Evolutionary conservation across 2,888 invertebrate genomes (phyloP), one percentile per base, ranked within the genome.

Genomic region (Steromphala cineraria): DNA sequence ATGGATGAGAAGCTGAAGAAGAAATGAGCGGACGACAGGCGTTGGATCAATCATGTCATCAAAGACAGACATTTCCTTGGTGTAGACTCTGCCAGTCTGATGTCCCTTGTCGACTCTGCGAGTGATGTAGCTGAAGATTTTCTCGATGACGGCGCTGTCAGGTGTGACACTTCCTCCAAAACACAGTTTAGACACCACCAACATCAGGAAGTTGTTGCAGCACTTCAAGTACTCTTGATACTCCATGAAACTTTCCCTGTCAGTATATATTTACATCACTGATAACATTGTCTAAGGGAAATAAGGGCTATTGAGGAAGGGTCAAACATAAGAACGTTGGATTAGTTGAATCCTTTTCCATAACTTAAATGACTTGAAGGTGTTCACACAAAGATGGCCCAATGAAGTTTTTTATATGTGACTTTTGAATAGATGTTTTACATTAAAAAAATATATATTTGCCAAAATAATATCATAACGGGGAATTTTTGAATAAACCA

Each of bases 11-110:
- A 89, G 86, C 79, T 91, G 89, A 24, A 91, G 86, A 31, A 91
- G 82, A 76, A 90, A 89, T 3, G 89, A 90, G 31, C 91, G 81
- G 5, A 91, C 85, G 2, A 91, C 89, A 15, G 90, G 91, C 4
- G 85, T 89, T 4, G 89, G 89, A 80, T 90, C 90, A 77, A 91
- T 84, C 24, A 85, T 80, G 52, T 89, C 89, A 53, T 86, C 84
- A 71, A 89, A 87, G 76, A 90, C 83, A 15, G 86, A 85, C 87
- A 91, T 78, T 36, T 85, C 81, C 78, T 87, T 88, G 10, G 89
- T 90, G 8, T 78, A 62, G 8, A 53, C 28, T 53, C 53, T 75
- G 52, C n/a, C 36, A 0, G 24, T 56, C 21, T 24, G 55, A 28
- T 67, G 15, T 36, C 80, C 78, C 21, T 36, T 36, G 21, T 56